These are phyloP conservation scores for Gasterosteus aculeatus DNA, from an alignment of 2,113 vertebrate species.

Conservation along the genomic window DNA sequence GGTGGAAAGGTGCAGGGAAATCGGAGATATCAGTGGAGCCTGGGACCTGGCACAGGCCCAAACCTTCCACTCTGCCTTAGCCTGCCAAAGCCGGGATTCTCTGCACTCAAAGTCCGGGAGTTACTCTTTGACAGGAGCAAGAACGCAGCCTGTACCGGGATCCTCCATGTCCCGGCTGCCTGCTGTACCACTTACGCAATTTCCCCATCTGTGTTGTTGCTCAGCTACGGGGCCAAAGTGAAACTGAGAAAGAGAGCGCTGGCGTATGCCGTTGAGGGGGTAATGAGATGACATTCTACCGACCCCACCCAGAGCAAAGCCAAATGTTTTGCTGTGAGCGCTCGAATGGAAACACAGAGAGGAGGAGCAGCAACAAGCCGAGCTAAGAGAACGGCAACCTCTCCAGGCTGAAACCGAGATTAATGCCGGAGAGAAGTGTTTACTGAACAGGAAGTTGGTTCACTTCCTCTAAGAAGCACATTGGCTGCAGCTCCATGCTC, in stretches of 20 bases:
- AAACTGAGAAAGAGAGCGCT: constrained; percentile 50
- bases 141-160: constrained; percentile 51
- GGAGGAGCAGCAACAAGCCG: constrained; percentile 8
- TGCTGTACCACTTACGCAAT: constrained; percentile 42
- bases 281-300: constrained; percentile 65
- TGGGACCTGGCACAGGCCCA: constrained; percentile 54
- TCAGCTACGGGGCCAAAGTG: constrained; percentile 35
- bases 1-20: constrained; percentile 47
- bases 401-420: constrained; percentile 42
- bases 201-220: constrained; percentile 35
- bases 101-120: constrained; percentile 51
- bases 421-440: constrained; percentile 59
- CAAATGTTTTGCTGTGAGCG: constrained; percentile 32
- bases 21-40: constrained; percentile 65
- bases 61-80: constrained; percentile 61
- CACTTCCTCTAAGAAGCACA: constrained; percentile 60
- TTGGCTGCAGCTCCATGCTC: constrained; percentile 46
- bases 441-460: constrained; percentile 73
- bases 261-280: constrained; percentile 33
- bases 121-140: constrained; percentile 56
- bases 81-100: constrained; percentile 66
- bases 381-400: constrained; percentile 12
- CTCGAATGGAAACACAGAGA: constrained; percentile 43
- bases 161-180: constrained; percentile 33
- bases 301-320: constrained; percentile 60